phyloP scores from a whole-genome alignment of 92 coral and sea anemone genomes.

The Palythoa grandiflora region DNA sequence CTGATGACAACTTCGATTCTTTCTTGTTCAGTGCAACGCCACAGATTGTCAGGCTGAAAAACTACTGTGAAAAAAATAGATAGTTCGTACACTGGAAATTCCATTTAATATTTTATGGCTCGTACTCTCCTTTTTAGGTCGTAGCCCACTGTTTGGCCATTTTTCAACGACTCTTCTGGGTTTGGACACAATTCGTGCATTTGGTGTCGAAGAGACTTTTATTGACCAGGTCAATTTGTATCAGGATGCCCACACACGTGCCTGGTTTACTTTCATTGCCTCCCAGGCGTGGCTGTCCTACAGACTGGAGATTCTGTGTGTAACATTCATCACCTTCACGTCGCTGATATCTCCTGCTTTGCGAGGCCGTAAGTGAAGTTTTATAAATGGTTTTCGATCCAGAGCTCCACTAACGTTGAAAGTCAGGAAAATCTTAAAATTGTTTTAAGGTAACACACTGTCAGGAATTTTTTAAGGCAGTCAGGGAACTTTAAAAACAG shows the following conservation, averaged over 20 bases:
- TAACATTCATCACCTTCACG: conserved; percentile 60
- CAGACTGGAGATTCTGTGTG: conserved; percentile 75
- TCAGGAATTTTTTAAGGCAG: too few relatives aligned
- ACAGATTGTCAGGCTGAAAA: too few relatives aligned
- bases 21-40: too few relatives aligned
- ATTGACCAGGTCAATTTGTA: conserved; percentile 66
- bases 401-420: too few relatives aligned
- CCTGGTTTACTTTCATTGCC: conserved; percentile 71
- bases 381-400: not conserved
- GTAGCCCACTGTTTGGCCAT: conserved; percentile 75
- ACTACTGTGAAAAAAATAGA: too few relatives aligned
- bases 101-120: not conserved
- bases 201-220: conserved; percentile 72
- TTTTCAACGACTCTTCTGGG: conserved; percentile 74
- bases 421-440: too few relatives aligned
- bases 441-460: too few relatives aligned
- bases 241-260: conserved; percentile 72
- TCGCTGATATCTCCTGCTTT: conserved; percentile 63
- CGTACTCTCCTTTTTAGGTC: conserved; percentile 29
- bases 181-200: conserved; percentile 76
- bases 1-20: too few relatives aligned
- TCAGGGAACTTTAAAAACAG: too few relatives aligned
- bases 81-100: not conserved
- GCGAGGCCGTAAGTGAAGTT: not conserved
- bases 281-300: conserved; percentile 66